A percentile compares a stretch with the other conserved stretches of the same genome.
phyloP scores from a whole-genome alignment of 2,113 vertebrate genomes.

The Megatriorchis doriae region DNA sequence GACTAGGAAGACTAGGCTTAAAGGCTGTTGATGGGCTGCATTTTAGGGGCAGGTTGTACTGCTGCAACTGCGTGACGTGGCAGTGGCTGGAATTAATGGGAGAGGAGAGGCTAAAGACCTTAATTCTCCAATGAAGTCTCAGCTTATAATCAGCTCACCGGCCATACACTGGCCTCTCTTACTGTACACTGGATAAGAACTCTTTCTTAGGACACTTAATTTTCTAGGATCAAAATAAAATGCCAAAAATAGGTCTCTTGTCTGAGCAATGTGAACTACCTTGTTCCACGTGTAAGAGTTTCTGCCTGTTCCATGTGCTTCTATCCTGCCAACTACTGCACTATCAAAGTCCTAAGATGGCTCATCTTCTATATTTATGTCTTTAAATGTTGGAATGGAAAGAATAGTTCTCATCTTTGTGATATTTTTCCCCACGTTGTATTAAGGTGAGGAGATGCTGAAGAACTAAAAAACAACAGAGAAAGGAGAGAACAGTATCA shows the following conservation, averaged over 20 bases:
- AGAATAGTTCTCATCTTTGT: not conserved
- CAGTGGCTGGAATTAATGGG: not conserved
- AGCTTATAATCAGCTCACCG: conserved; percentile 5
- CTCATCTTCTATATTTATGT: not conserved
- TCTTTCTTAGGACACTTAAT: not conserved
- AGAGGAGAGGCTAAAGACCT: not conserved
- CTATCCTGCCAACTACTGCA: not conserved
- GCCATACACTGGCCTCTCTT: not conserved
- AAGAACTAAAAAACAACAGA: not conserved
- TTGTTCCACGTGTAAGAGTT: not conserved
- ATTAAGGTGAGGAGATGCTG: not conserved
- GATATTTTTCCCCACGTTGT: not conserved
- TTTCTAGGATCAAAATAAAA: not conserved
- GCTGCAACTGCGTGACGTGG: not conserved
- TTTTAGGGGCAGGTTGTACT: not conserved
- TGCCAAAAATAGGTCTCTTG: not conserved
- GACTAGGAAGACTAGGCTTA: not conserved
- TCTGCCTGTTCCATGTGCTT: not conserved
- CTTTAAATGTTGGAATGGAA: not conserved
- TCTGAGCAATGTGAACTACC: not conserved
- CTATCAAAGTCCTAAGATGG: not conserved
- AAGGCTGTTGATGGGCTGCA: not conserved
- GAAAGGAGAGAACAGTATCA: not conserved
- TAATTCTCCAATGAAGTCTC: not conserved
- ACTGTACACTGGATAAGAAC: not conserved